These are phyloP conservation scores for Eleutherodactylus coqui DNA, from an alignment of 2,797 vertebrate genomes.

Conservation along the genomic window DNA sequence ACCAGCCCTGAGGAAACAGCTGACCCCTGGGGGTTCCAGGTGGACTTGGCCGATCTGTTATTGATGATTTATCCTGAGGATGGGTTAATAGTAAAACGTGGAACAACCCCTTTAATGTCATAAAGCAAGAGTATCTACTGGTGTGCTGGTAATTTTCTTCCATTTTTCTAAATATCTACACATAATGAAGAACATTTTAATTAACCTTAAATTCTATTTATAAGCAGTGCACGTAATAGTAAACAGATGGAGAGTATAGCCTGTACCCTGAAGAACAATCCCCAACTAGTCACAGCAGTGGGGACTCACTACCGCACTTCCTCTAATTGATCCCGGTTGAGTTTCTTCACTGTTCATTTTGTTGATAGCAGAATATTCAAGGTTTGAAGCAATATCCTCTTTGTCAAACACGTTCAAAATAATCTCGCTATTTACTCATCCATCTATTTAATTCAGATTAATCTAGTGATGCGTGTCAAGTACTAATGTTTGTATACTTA, in stretches of 20 bases:
- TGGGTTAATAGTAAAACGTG: too few relatives aligned
- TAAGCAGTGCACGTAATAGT: neutral
- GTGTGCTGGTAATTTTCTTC: neutral
- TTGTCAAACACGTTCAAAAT: conserved; percentile 26
- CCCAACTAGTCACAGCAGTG: neutral
- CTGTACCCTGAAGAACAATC: conserved; percentile 14
- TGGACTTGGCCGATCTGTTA: too few relatives aligned
- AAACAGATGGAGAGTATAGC: conserved; percentile 32
- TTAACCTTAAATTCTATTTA: conserved; percentile 39
- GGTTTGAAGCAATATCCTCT: neutral
- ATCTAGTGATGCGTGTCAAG: conserved; percentile 43
- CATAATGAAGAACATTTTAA: conserved; percentile 23
- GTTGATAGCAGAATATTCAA: conserved; percentile 1
- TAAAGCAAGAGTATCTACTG: neutral
- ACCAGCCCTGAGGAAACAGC: too few relatives aligned
- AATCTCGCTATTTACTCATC: conserved; percentile 25
- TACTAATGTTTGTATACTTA: conserved; percentile 46
- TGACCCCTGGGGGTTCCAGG: too few relatives aligned
- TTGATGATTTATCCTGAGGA: too few relatives aligned
- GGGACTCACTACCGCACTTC: neutral
- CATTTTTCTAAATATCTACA: neutral
- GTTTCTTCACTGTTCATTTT: neutral
- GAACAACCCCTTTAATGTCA: too few relatives aligned
- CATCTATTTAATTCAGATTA: conserved; percentile 31
- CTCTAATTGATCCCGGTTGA: conserved; percentile 48